These are phyloP conservation scores for Silurus meridionalis DNA, from an alignment of 2,113 vertebrate genomes.

Conservation along the genomic window DNA sequence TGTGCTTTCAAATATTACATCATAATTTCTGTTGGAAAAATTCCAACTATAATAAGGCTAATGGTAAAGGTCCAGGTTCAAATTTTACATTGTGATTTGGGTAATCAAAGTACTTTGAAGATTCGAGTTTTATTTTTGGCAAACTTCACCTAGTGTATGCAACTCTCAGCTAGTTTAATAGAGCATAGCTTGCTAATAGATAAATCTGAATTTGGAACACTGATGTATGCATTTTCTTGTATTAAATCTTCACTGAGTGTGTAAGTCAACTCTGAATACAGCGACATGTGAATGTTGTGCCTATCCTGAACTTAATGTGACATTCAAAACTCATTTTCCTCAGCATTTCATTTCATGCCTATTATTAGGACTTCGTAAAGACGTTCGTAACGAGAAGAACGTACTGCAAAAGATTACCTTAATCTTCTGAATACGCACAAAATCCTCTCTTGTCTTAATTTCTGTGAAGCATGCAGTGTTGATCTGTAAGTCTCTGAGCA, in stretches of 20 bases:
- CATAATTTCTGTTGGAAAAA: not conserved
- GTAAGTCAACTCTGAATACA: not conserved
- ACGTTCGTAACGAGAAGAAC: slow-evolving; percentile 28
- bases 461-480: slow-evolving; percentile 34
- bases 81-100: not conserved
- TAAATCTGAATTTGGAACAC: not conserved
- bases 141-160: not conserved
- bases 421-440: slow-evolving; percentile 37
- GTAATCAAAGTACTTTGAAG: not conserved
- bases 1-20: not conserved
- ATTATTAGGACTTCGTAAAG: slow-evolving; percentile 37
- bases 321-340: slow-evolving; percentile 24
- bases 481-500: slow-evolving; percentile 32
- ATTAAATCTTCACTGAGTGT: not conserved
- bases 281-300: not conserved
- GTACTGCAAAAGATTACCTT: slow-evolving; percentile 14
- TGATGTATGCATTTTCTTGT: not conserved
- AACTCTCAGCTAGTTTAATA: not conserved
- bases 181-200: not conserved
- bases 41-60: not conserved
- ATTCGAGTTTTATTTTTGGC: not conserved
- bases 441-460: slow-evolving; percentile 43
- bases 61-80: not conserved
- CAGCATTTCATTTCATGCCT: slow-evolving; percentile 20
- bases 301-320: not conserved